Base-by-base conservation (phyloP, 2,888 invertebrate species). In the Oscheius onirici region DNA sequence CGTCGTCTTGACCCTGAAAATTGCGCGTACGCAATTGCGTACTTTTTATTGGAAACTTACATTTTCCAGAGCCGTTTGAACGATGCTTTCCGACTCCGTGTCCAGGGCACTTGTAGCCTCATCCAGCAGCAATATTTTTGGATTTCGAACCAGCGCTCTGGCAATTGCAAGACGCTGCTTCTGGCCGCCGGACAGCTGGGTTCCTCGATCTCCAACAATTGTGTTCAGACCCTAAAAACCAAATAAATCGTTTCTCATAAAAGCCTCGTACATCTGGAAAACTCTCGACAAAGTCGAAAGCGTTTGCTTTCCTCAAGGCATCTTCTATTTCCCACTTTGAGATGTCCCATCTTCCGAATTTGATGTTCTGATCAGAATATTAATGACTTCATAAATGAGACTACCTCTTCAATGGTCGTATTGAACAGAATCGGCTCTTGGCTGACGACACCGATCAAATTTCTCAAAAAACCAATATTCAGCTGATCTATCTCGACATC, bases 21-120 rank as follows among this genome's bases (percentile, higher is more conserved):
- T n/a, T n/a, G n/a, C n/a, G n/a, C n/a, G n/a, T n/a, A n/a, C n/a
- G n/a, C n/a, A n/a, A n/a, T n/a, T n/a, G n/a, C n/a, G n/a, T n/a
- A n/a, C n/a, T n/a, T n/a, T 55, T 26, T 26, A 24, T n/a, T 3
- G 5, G 13, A 34, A 20, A 8, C 41, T 20, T n/a, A 69, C 82
- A 44, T 82, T 82, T 73, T 83, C 78, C 24, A 83, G 68, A 11
- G 83, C 83, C 24, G 75, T 70, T 63, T 95, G 94, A 0, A 95
- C 95, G 88, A 87, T 83, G 73, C 92, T 91, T 87, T 93, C 93
- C 85, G 92, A 92, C 86, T 92, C 92, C 60, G 92, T 91, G 86
- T 93, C 93, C 46, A 93, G 89, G n/a, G 91, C 91, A n/a, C 90
- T 90, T 6, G 91, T 91, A 0, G 91, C 91, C 86, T 91, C 91